phyloP scores from a whole-genome alignment of 2,888 invertebrate genomes.

The Xestia rhomboidea region DNA sequence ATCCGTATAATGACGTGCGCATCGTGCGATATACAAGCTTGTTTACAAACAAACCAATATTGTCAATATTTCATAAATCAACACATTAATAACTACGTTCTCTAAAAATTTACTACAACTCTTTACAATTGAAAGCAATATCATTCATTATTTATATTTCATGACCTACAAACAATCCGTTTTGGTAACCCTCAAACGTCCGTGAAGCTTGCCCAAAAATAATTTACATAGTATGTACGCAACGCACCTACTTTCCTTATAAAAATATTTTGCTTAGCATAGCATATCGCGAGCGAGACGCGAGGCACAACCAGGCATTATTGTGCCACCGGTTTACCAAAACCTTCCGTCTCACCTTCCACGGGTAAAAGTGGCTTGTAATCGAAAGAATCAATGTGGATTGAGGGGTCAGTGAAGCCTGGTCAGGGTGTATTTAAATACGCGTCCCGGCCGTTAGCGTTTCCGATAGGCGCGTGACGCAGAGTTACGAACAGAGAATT shows the following conservation, averaged over 20 bases:
- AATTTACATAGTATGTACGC: conserved; percentile 42
- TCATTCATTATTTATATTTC: conserved; percentile 27
- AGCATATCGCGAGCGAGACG: conserved; percentile 59
- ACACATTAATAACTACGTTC: neutral
- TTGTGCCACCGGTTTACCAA: conserved; percentile 50
- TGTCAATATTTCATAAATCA: conserved; percentile 26
- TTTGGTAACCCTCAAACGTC: conserved; percentile 56
- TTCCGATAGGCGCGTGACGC: conserved; percentile 89
- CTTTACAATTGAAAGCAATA: neutral
- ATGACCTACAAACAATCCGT: conserved; percentile 23
- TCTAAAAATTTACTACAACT: neutral
- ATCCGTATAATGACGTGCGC: conserved; percentile 53
- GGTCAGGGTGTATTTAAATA: conserved; percentile 79
- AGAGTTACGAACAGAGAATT: conserved; percentile 81
- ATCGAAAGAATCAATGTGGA: conserved; percentile 56
- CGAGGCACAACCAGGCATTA: conserved; percentile 63
- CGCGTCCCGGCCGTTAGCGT: conserved; percentile 83
- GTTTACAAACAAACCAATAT: conserved; percentile 53
- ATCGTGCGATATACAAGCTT: conserved; percentile 32
- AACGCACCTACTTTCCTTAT: conserved; percentile 59
- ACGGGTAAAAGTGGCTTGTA: conserved; percentile 20
- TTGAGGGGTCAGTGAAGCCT: conserved; percentile 57
- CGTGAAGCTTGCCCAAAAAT: conserved; percentile 58
- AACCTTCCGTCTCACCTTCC: conserved; percentile 65
- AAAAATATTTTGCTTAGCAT: conserved; percentile 65